Evolutionary conservation across 2,888 invertebrate genomes (phyloP), one percentile per base, ranked within the genome.

Genomic region (Allygus modestus): DNA sequence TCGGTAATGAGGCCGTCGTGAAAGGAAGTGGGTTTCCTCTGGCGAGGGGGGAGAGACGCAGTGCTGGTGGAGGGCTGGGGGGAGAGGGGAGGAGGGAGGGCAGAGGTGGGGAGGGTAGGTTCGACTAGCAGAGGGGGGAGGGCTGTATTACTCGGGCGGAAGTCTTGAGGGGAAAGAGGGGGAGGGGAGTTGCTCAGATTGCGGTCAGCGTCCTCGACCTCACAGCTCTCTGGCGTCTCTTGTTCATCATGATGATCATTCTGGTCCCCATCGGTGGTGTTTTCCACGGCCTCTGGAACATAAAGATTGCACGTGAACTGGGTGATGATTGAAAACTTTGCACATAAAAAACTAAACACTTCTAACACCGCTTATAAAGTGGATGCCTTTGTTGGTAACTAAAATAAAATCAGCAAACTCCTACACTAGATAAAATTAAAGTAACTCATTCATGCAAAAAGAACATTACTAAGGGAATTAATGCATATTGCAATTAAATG

Each of bases 31-130:
- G 61, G 41, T 17, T n/a, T 28, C 46, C 51, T 33, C 12, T 23
- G 41, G 26, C 33, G 43, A 28, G 83, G 75, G 51, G 31, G 37
- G 43, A 41, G 82, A 23, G 23, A 23, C 0, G 26, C 43, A 17
- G 69, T 33, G 79, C 79, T 79, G 20, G 79, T 77, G 26, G 77
- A 77, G 26, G 77, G 77, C 17, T 41, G 65, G 1, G 73, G 73
- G n/a, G 73, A 37, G 37, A 43, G 73, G 9, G 73, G 73, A 73
- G 73, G 73, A n/a, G 73, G 41, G 41, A 73, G 20, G 41, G 33
- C 9, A 28, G 41, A 41, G 37, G 69, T 65, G 23, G 65, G 69
- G 41, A 37, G 81, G 31, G 54, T 31, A 43, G 82, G 82, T 7
- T 61, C 82, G 0, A 20, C 41, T 17, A 7, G 73, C 1, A 31